phyloP scores from a whole-genome alignment of 2,797 vertebrate genomes.

The Cirrhinus molitorella region DNA sequence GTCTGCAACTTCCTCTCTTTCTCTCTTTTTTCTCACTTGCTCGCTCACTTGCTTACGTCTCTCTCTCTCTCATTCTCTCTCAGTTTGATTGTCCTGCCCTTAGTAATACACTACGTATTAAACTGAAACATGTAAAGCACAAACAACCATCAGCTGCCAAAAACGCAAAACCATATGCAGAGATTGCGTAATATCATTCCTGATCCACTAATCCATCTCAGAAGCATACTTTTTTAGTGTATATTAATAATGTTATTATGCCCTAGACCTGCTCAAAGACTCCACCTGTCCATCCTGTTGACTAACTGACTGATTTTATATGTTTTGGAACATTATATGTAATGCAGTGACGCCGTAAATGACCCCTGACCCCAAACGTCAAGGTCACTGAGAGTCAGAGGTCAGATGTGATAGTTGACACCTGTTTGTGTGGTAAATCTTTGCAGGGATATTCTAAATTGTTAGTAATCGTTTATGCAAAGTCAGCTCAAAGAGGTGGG shows the following conservation, averaged over 20 bases:
- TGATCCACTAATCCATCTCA: slow-evolving; percentile 7
- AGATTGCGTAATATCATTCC: slow-evolving; percentile 16
- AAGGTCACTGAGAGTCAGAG: background rate
- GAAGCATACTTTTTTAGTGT: slow-evolving; percentile 20
- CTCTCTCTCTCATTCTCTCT: background rate
- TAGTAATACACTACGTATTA: background rate
- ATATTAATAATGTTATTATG: slow-evolving; percentile 10
- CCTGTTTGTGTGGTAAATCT: background rate
- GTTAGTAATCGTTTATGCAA: background rate
- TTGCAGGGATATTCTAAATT: background rate
- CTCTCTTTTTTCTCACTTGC: background rate
- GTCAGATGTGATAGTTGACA: background rate
- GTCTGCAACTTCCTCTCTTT: background rate
- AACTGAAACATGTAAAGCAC: background rate
- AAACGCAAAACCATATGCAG: slow-evolving; percentile 2
- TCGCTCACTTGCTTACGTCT: background rate
- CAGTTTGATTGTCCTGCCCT: background rate
- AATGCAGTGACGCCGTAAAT: background rate
- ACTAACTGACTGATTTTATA: background rate
- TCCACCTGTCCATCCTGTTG: background rate
- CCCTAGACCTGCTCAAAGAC: background rate
- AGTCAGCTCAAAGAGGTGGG: background rate
- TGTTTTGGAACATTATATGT: background rate
- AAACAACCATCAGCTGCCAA: slow-evolving; percentile 17
- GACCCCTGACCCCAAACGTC: slow-evolving; percentile 24